Evolutionary conservation across 1,140 invertebrate genomes (phyloP), one percentile per base, ranked within the genome.

Genomic region (Drosophila lacteicornis): DNA sequence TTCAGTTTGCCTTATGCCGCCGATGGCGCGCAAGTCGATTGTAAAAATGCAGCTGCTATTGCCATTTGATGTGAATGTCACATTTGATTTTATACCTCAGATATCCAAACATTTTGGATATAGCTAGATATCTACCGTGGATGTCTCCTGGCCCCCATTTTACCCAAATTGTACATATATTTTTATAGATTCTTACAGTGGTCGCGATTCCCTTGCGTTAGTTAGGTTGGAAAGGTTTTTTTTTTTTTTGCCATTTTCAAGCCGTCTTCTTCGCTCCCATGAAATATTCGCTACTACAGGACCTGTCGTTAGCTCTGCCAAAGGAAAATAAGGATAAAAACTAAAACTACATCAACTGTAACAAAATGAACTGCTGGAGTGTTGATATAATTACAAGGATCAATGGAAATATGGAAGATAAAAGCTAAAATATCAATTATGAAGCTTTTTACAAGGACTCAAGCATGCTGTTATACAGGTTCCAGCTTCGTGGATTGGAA

Each of bases 1-100:
- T 97, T 97, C 93, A 95, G 94, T 93, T 95, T 98, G 83, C 94
- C 95, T 79, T 97, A 96, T 93, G 93, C 94, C 87, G 94, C 94
- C 91, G 94, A 95, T 76, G 80, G 78, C 36, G 75, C 66, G 19
- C 90, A 92, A 83, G 88, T 92, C 46, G 91, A 92, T 83, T 92
- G 91, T 53, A 92, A 92, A 91, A 81, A 75, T 59, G 91, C 88
- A n/a, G 75, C 82, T 43, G 53, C 80, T 15, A 80, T 91, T 75
- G 73, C 78, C 25, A 90, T 91, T 84, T 91, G 66, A 91, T 75
- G 47, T 36, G 46, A 42, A 11, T 33, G 17, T 30, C 30, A 56
- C 17, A 63, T 38, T 40, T 13, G 22, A 45, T 42, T 47, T 56
- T 43, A 62, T 58, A 49, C 22, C 51, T 57, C 40, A 19, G 30